Percentiles rank a stretch among this genome's conserved stretches.
phyloP scores from a whole-genome alignment of 2,113 vertebrate genomes.

The Neolamprologus fasciatus region DNA sequence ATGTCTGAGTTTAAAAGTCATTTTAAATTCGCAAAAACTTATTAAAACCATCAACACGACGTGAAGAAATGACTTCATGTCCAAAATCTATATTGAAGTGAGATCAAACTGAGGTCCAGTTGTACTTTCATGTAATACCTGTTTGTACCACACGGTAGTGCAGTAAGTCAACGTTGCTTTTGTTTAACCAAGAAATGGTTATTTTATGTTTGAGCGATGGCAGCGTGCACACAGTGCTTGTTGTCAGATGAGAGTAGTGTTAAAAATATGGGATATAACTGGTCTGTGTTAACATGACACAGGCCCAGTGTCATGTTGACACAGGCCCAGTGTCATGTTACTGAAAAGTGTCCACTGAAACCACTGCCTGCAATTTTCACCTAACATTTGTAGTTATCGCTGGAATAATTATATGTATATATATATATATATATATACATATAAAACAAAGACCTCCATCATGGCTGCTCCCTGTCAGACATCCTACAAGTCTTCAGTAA shows the following conservation, averaged over 20 bases:
- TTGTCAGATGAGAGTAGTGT: background rate
- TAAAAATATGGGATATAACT: background rate
- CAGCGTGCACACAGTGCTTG: background rate
- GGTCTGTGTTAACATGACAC: background rate
- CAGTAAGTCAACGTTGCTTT: background rate
- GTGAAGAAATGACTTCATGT: background rate
- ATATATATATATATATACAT: accelerated
- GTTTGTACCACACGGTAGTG: background rate
- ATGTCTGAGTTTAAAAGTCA: background rate
- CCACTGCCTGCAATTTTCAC: background rate
- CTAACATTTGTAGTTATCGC: background rate
- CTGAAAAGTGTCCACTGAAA: background rate
- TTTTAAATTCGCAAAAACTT: background rate
- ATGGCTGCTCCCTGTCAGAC: background rate
- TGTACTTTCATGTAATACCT: background rate
- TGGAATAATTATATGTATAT: background rate
- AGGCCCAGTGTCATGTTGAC: background rate
- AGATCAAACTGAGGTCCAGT: background rate
- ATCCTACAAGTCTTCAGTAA: background rate
- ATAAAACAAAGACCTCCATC: background rate
- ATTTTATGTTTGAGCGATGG: background rate
- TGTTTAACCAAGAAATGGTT: background rate
- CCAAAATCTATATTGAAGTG: background rate
- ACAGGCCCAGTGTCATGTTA: background rate
- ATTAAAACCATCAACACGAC: background rate